A percentile compares a stretch with the other conserved stretches of the same genome.
phyloP scores from a whole-genome alignment of 2,888 invertebrate genomes.

The Torymus tubicola region DNA sequence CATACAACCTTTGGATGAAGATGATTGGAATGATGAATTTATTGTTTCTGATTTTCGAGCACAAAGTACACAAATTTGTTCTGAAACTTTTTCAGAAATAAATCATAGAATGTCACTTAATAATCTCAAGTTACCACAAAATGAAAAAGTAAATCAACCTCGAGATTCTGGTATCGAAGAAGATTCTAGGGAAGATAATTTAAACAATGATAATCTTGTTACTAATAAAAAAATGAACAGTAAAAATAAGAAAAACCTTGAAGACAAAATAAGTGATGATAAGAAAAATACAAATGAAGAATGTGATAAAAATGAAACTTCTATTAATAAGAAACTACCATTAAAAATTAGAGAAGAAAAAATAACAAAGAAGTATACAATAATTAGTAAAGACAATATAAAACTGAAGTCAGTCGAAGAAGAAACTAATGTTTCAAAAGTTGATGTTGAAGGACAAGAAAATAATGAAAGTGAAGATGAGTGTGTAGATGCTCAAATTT shows the following conservation, averaged over 20 bases:
- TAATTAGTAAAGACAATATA: slow-evolving; percentile 34
- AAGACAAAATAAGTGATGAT: slow-evolving; percentile 1
- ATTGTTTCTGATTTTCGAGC: slow-evolving; percentile 41
- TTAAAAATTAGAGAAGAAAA: slow-evolving; percentile 53
- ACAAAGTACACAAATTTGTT: slow-evolving; percentile 52
- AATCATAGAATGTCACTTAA: background rate
- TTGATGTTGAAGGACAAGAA: background rate
- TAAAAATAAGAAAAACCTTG: background rate
- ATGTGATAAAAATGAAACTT: background rate
- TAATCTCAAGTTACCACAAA: background rate
- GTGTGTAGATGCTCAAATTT: slow-evolving; percentile 10
- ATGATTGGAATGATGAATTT: slow-evolving; percentile 45
- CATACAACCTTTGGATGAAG: background rate
- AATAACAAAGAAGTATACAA: slow-evolving; percentile 53
- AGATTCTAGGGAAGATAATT: slow-evolving; percentile 50
- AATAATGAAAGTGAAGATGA: slow-evolving; percentile 14
- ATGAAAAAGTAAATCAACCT: slow-evolving; percentile 34
- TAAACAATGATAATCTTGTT: slow-evolving; percentile 9
- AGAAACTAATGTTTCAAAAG: background rate
- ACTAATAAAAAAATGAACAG: background rate
- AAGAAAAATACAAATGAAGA: background rate
- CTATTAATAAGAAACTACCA: slow-evolving; percentile 15
- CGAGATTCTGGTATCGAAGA: slow-evolving; percentile 57
- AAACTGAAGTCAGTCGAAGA: background rate
- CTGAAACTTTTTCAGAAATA: slow-evolving; percentile 40